These are phyloP conservation scores for Oncorhynchus kisutch DNA, from an alignment of 2,113 vertebrate species.

Conservation along the genomic window DNA sequence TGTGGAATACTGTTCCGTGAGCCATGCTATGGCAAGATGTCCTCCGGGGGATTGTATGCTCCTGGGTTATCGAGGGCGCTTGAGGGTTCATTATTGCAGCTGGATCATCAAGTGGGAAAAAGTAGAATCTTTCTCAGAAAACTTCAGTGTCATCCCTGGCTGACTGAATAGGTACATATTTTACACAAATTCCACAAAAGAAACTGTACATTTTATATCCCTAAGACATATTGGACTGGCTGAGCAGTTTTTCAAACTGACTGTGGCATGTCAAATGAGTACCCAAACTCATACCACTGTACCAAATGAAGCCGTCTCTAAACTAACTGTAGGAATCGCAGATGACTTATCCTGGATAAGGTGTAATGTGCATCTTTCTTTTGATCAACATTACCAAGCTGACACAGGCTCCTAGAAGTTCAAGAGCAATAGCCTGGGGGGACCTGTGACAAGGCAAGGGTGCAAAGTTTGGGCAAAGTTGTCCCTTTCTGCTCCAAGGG, in stretches of 20 bases:
- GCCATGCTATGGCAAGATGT: slow-evolving; percentile 14
- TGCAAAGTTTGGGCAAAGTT: slow-evolving; percentile 79
- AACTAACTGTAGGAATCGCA: too few species aligned
- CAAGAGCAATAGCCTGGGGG: slow-evolving; percentile 36
- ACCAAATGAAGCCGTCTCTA: too few species aligned
- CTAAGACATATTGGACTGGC: too few species aligned
- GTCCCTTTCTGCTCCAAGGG: slow-evolving; percentile 82
- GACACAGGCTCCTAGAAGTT: not conserved
- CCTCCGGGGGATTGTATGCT: slow-evolving; percentile 22
- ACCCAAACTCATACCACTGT: too few species aligned
- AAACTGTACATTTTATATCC: too few species aligned
- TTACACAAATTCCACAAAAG: too few species aligned
- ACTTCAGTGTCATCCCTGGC: not conserved
- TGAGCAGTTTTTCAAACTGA: too few species aligned
- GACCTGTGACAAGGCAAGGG: slow-evolving; percentile 32
- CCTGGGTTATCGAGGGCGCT: not conserved
- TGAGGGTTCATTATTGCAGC: not conserved
- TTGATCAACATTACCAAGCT: not conserved
- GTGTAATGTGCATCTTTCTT: too few species aligned
- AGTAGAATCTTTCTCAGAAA: not conserved
- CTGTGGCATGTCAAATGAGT: too few species aligned
- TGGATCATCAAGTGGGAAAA: not conserved
- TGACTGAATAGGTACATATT: too few species aligned
- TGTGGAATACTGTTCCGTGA: slow-evolving; percentile 24
- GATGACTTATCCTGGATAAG: too few species aligned